Base-by-base conservation (phyloP, 2,888 invertebrate genomes). In the Drymonia ruficornis region DNA sequence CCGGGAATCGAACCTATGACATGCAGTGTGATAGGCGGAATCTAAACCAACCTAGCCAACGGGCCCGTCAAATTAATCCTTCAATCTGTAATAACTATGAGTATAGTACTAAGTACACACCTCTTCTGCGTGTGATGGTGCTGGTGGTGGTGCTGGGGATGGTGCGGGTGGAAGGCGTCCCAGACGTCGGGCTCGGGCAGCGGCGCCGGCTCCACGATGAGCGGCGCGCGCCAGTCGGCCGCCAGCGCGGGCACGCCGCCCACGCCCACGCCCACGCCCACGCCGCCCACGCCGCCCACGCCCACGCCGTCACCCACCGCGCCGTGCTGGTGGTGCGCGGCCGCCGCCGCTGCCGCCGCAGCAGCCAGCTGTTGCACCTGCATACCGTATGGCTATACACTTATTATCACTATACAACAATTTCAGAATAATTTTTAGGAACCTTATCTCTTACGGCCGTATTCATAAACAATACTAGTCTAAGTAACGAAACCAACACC, bases 151-250 rank as follows among this genome's bases (percentile, higher is more conserved):
- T 87, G 86, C 29, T 83, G 81, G 29, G 80, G 73, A 5, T 85
- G 88, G 52, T 87, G 87, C 50, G 81, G 85, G 23, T 88, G 89
- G 76, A 84, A 86, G 42, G 81, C 74, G 65, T 90, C 91, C 86
- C 90, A 90, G 16, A 84, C 87, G 70, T 91, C 90, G 8, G 88
- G 85, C 45, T 91, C 92, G 15, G 86, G 80, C 70, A 92, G 82
- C 63, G 89, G 90, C 70, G 87, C 87, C 1, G 90, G 92, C 77
- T 95, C 95, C 66, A 97, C 97, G 75, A 98, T 97, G 93, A 98
- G 97, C 49, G 98, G 98, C 51, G 98, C 98, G 34, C 98, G 98
- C 86, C 98, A 98, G 85, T 90, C 91, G 62, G 69, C 83, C 67
- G 31, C 70, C 79, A 95, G 88, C 96, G n/a, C 81, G 23, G 81